Evolutionary conservation across 37 sponge, comb jelly and placozoan species (phyloP), one percentile per base, ranked within the genome.

Genomic region (Aphrocallistes beatrix): DNA sequence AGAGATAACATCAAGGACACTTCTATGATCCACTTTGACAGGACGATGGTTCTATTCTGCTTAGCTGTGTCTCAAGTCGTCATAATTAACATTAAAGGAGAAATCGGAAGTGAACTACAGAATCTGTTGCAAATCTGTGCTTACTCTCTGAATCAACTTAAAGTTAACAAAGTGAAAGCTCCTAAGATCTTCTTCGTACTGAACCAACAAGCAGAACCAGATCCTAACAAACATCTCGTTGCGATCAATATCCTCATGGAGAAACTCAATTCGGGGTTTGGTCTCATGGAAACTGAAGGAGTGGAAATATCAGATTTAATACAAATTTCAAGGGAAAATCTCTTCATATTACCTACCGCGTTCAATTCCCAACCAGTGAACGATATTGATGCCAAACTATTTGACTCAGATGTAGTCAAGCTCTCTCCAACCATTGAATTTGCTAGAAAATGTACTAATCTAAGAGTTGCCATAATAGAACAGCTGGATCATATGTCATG

Each of bases 191-290:
- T 60, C 75, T 60, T 60, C n/a, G 75, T 60, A 60, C 34, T 60
- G 34, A 60, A 60, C n/a, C 75, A 60, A 60, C 75, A 60, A 60
- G 75, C 75, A 60, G 75, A 60, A 3, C 75, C 75, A 32, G 75
- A 60, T 60, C 75, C 75, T 19, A 6, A 3, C 32, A 60, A 60
- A 60, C 75, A 60, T 13, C 34, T 60, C 6, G 75, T 25, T 32
- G 10, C 75, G 10, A 60, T 60, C 21, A 60, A 60, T 60, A 60
- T 60, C n/a, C 75, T 60, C 28, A 19, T 60, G 75, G 34, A 60
- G 25, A 60, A 60, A 32, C 25, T 60, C 8, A 60, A 60, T 13
- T 25, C 6, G 21, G 75, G n/a, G n/a, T 60, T 30, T 28, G 25
- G n/a, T 3, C 8, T 60, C 28, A 32, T 13, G 34, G 75, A 60